Evolutionary conservation across 2,888 invertebrate genomes (phyloP).

Genomic region (Plemyria rubiginata): DNA sequence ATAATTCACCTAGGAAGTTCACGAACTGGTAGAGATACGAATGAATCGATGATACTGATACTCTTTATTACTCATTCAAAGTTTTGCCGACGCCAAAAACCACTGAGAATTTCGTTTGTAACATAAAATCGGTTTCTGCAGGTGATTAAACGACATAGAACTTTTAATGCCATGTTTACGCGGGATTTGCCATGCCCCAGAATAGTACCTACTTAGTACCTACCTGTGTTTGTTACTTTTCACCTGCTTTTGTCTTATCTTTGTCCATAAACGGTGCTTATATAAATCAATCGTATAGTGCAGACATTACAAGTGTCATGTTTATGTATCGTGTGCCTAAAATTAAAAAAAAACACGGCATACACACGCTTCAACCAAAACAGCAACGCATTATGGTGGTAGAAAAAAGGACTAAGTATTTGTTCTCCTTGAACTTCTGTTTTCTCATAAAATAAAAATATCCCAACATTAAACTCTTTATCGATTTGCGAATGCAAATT

Average conservation of each 20-base stretch:
- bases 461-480: not conserved
- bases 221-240: too few relatives aligned
- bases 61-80: not conserved
- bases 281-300: not conserved
- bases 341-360: too few relatives aligned
- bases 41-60: too few relatives aligned
- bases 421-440: too few relatives aligned
- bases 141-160: not conserved
- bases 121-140: not conserved
- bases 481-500: constrained; percentile 16
- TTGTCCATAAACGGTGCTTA: not conserved
- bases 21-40: too few relatives aligned
- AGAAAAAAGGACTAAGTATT: too few relatives aligned
- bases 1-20: too few relatives aligned
- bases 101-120: not conserved
- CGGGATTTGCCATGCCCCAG: constrained; percentile 5
- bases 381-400: too few relatives aligned
- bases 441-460: not conserved
- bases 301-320: too few relatives aligned
- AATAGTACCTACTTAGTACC: not conserved
- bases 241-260: not conserved
- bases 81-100: not conserved
- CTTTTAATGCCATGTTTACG: constrained; percentile 16
- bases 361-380: not conserved
- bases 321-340: too few relatives aligned